A percentile compares a stretch with the other conserved stretches of the same genome.
These are phyloP conservation scores for Orthonychiurus folsomi DNA, from an alignment of 2,888 invertebrate genomes.

Conservation along the genomic window DNA sequence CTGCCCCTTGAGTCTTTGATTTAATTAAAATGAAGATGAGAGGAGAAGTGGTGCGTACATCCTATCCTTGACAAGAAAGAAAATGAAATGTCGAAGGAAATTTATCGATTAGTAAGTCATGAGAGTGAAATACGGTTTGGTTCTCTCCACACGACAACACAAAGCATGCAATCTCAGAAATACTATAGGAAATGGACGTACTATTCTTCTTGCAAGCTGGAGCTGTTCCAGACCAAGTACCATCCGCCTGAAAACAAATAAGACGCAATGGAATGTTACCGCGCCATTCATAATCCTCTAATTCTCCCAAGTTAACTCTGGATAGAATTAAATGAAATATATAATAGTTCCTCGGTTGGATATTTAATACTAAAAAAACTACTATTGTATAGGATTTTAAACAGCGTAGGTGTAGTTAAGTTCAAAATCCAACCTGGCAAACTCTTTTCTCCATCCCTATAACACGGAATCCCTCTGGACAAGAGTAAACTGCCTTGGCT, in stretches of 20 bases:
- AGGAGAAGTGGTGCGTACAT: no score
- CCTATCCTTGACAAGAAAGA: not conserved
- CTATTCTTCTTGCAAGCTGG: constrained; percentile 66
- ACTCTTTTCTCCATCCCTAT: constrained; percentile 74
- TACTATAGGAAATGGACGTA: not conserved
- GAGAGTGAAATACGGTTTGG: not conserved
- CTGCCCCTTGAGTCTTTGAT: not conserved
- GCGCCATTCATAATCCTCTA: no score
- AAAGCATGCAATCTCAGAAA: not conserved
- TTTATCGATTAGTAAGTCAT: not conserved
- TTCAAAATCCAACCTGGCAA: no score
- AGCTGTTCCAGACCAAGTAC: constrained; percentile 65
- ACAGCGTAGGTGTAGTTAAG: no score
- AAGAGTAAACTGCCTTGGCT: constrained; percentile 72
- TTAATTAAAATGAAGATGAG: not conserved
- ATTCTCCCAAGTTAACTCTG: no score
- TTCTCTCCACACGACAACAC: no score
- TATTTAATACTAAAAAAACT: no score
- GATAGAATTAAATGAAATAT: no score
- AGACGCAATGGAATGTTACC: no score
- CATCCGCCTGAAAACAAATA: no score
- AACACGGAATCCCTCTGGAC: constrained; percentile 79
- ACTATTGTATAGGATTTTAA: no score
- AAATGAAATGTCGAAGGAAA: not conserved
- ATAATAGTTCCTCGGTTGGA: no score